phyloP scores from a whole-genome alignment of 2,888 invertebrate species.

The Molanna angustata region DNA sequence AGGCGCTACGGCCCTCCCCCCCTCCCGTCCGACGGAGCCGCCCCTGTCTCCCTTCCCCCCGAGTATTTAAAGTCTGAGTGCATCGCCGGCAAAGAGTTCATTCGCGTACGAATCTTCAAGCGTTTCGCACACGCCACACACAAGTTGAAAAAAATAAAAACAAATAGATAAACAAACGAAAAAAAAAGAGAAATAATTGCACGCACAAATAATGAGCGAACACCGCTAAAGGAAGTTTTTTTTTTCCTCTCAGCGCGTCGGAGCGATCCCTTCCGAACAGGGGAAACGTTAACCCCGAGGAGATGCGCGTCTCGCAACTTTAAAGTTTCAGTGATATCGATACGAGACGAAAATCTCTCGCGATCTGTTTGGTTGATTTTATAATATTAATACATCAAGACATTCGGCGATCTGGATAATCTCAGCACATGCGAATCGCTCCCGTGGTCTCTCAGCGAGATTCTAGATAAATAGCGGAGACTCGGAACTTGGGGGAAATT shows the following conservation, averaged over 20 bases:
- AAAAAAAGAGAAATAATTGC: conserved; percentile 9
- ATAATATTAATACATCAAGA: no score
- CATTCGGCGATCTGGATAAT: no score
- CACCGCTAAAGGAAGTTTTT: conserved; percentile 1
- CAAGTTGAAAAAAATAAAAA: conserved; percentile 7
- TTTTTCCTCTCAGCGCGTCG: conserved; percentile 1
- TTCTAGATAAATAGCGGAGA: no score
- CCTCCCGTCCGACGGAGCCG: conserved; percentile 16
- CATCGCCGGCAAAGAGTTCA: conserved; percentile 31
- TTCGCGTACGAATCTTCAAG: conserved; percentile 31
- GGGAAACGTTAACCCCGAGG: neutral
- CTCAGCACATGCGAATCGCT: no score
- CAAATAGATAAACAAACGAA: conserved; percentile 7
- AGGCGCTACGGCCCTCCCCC: conserved; percentile 25
- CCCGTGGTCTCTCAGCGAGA: no score
- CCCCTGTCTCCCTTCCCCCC: conserved; percentile 21
- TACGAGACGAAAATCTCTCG: no score
- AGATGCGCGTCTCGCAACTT: no score
- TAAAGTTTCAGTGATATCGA: no score
- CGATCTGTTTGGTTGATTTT: no score
- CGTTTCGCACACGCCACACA: conserved; percentile 23
- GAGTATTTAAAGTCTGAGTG: conserved; percentile 32
- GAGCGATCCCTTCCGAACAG: conserved; percentile 3
- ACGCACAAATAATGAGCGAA: conserved; percentile 16
- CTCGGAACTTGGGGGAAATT: no score